phyloP scores from a whole-genome alignment of 1,140 invertebrate genomes.

The Ectropis grisescens region DNA sequence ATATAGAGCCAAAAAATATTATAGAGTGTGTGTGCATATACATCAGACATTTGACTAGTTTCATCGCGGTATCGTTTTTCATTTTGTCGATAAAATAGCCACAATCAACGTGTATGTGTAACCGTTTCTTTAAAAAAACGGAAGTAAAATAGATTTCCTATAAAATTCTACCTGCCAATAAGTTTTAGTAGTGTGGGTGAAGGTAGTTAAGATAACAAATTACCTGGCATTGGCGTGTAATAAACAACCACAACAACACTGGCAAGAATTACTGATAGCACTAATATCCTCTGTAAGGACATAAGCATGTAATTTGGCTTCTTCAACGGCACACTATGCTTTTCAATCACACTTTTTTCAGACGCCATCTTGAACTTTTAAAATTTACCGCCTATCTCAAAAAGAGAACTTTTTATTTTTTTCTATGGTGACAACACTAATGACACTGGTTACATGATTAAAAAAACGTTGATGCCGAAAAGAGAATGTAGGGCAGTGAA shows the following conservation, averaged over 20 bases:
- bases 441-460: constrained; percentile 19
- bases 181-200: too few species aligned
- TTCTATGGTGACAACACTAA: neutral
- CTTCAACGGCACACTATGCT: constrained; percentile 20
- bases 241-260: constrained; percentile 78
- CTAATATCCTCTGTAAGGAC: constrained; percentile 64
- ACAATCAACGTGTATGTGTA: too few species aligned
- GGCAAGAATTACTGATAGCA: constrained; percentile 62
- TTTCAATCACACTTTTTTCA: constrained; percentile 30
- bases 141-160: too few species aligned
- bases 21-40: too few species aligned
- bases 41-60: too few species aligned
- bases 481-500: constrained; percentile 16
- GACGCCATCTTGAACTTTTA: constrained; percentile 27
- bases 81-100: too few species aligned
- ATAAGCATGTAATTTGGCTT: constrained; percentile 64
- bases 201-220: too few species aligned
- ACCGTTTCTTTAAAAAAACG: too few species aligned
- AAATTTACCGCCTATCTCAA: neutral
- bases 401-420: constrained; percentile 4
- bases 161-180: too few species aligned
- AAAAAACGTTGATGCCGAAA: constrained; percentile 15
- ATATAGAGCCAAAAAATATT: too few species aligned
- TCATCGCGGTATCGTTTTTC: too few species aligned
- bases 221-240: constrained; percentile 77